Evolutionary conservation across 2,888 invertebrate species (phyloP).

Genomic region (Griposia aprilina): DNA sequence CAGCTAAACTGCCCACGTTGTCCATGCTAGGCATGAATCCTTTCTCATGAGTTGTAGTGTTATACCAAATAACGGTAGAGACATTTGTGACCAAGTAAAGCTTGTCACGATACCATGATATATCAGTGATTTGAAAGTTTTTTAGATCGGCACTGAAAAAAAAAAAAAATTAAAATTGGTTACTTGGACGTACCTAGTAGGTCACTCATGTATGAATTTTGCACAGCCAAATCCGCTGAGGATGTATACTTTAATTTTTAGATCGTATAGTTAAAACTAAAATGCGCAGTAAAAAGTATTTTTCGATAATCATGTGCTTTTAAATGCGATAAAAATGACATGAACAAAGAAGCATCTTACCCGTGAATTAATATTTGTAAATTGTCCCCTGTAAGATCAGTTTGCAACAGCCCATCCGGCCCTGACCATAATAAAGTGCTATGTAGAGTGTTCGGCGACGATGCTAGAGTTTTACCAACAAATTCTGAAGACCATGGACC

Average conservation of each 20-base stretch:
- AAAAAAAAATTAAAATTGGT: not conserved
- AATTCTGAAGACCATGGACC: slow-evolving; percentile 96
- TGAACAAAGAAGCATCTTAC: slow-evolving; percentile 62
- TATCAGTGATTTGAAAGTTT: slow-evolving; percentile 92
- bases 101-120: slow-evolving; percentile 94
- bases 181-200: not conserved
- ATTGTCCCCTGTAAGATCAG: slow-evolving; percentile 95
- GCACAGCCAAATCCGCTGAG: too few relatives aligned
- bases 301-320: not conserved
- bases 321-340: not conserved
- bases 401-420: slow-evolving; percentile 93
- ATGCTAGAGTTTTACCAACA: slow-evolving; percentile 92
- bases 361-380: slow-evolving; percentile 92
- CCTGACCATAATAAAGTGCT: slow-evolving; percentile 94
- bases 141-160: slow-evolving; percentile 86
- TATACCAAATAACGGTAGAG: slow-evolving; percentile 93
- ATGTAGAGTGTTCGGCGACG: slow-evolving; percentile 89
- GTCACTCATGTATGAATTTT: not conserved
- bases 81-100: slow-evolving; percentile 94
- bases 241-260: not conserved
- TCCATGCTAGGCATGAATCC: slow-evolving; percentile 92
- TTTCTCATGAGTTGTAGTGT: slow-evolving; percentile 91
- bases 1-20: slow-evolving; percentile 94
- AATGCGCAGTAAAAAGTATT: not conserved
- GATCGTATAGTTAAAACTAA: not conserved